Evolutionary conservation across 35 echinoderm and acorn worm species (phyloP).

Genomic region (Acanthaster planci): DNA sequence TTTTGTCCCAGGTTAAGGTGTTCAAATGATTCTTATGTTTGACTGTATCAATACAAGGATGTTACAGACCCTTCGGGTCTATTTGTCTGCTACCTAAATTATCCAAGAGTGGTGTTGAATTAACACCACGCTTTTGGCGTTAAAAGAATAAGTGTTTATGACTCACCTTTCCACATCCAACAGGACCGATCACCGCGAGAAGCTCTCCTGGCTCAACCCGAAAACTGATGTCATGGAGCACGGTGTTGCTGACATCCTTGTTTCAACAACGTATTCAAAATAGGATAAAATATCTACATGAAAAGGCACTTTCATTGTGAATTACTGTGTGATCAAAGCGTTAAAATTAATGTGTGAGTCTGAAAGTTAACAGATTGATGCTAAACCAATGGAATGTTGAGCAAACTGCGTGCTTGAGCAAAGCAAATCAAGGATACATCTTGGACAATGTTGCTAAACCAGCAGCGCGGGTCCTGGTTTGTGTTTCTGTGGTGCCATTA

Average conservation of each 20-base stretch:
- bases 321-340: neutral
- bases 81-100: too few species aligned
- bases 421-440: neutral
- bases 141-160: too few species aligned
- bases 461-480: too few species aligned
- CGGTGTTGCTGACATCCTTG: neutral
- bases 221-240: conserved; percentile 50
- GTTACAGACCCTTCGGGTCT: too few species aligned
- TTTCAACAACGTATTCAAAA: neutral
- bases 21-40: too few species aligned
- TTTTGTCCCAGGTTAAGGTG: too few species aligned
- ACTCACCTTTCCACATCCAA: conserved; percentile 68
- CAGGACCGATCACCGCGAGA: conserved; percentile 67
- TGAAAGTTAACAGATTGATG: neutral
- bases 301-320: neutral
- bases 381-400: neutral
- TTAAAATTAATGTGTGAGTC: too few species aligned
- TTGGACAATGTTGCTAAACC: too few species aligned
- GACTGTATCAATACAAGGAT: too few species aligned
- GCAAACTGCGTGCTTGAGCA: neutral
- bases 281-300: neutral
- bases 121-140: too few species aligned
- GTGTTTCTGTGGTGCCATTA: too few species aligned
- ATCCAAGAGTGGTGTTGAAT: too few species aligned
- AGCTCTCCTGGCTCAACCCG: conserved; percentile 53